These are phyloP conservation scores for Oncopodura yosiiana DNA, from an alignment of 1,140 invertebrate species.

Conservation along the genomic window DNA sequence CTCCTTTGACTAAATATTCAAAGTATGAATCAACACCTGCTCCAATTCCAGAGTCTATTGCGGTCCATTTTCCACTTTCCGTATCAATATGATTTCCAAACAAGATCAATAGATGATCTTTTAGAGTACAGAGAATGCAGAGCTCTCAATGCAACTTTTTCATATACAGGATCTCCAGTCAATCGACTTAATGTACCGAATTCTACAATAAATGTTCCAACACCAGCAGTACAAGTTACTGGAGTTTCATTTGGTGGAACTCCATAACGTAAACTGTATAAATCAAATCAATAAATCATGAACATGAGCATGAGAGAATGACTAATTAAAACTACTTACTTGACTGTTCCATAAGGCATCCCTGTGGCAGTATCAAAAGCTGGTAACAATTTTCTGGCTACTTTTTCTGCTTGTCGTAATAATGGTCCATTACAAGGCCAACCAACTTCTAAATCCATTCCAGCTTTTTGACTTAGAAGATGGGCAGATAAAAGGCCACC, in stretches of 20 bases:
- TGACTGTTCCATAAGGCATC: constrained; percentile 95
- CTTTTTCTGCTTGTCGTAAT: constrained; percentile 83
- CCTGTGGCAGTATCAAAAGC: constrained; percentile 84
- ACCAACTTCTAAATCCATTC: constrained; percentile 71
- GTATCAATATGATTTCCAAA: constrained; percentile 66
- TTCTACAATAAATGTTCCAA: constrained; percentile 94
- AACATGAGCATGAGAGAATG: not conserved
- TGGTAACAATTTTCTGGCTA: constrained; percentile 76
- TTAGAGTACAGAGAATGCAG: constrained; percentile 74
- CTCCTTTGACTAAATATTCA: constrained; percentile 96
- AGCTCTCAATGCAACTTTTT: constrained; percentile 87
- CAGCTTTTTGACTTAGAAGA: constrained; percentile 72
- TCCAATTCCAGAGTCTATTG: constrained; percentile 70
- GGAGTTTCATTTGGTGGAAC: constrained; percentile 90
- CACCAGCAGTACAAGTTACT: constrained; percentile 93
- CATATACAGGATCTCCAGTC: constrained; percentile 90
- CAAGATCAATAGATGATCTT: constrained; percentile 73
- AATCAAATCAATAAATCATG: no score
- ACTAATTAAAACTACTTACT: constrained; percentile 30
- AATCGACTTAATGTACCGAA: constrained; percentile 90
- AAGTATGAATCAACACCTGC: constrained; percentile 93
- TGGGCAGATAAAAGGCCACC: constrained; percentile 94
- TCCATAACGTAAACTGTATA: constrained; percentile 78
- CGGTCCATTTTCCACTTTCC: constrained; percentile 89
- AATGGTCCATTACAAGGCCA: constrained; percentile 97